A percentile compares a stretch with the other conserved stretches of the same genome.
phyloP scores from a whole-genome alignment of 2,888 invertebrate genomes.

The Rotaria macrura region DNA sequence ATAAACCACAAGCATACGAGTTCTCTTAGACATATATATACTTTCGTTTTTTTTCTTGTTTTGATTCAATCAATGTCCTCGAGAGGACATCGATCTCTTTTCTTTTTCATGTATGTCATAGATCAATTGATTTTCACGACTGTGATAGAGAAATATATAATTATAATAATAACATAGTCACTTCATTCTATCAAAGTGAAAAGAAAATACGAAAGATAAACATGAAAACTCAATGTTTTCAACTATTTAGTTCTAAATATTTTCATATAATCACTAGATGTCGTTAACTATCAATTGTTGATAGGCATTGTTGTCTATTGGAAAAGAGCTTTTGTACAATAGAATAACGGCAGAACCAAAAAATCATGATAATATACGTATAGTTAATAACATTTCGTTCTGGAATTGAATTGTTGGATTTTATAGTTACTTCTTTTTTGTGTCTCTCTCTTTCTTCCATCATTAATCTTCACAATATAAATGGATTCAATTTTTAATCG shows the following conservation, averaged over 20 bases:
- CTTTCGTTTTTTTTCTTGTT: not conserved
- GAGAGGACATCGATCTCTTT: not conserved
- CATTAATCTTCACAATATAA: not conserved
- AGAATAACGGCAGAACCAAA: not conserved
- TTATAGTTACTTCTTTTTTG: not conserved
- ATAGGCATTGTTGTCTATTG: not conserved
- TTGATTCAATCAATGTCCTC: not conserved
- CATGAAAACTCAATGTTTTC: no score
- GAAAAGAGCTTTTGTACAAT: not conserved
- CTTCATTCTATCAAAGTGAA: no score
- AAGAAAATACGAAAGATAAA: no score
- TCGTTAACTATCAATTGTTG: not conserved
- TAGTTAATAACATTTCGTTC: not conserved
- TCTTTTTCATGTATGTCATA: not conserved
- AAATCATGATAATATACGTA: not conserved
- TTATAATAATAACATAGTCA: not conserved
- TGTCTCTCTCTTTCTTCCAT: not conserved
- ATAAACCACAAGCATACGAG: constrained; percentile 15
- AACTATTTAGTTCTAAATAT: no score
- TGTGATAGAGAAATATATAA: not conserved
- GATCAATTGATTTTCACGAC: not conserved
- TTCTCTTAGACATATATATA: not conserved
- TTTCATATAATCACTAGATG: not conserved
- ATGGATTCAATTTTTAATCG: not conserved
- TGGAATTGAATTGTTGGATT: not conserved